These are phyloP conservation scores for Tridacna crocea DNA, from an alignment of 2,888 invertebrate genomes.

Conservation along the genomic window DNA sequence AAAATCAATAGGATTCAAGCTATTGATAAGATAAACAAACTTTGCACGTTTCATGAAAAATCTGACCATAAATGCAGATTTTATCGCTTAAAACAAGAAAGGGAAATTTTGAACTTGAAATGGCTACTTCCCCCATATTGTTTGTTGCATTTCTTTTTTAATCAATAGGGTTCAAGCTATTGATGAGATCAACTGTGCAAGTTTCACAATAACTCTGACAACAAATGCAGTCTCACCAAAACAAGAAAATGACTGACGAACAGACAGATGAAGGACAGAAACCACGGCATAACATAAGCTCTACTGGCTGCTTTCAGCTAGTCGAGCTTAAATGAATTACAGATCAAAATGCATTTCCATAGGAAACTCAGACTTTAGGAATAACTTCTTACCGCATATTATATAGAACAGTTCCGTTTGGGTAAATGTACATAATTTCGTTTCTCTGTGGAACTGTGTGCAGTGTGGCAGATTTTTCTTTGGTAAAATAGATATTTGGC, in stretches of 20 bases:
- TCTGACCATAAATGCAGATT: no score
- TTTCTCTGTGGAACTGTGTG: neutral
- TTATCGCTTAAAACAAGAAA: no score
- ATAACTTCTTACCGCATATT: neutral
- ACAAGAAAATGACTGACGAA: neutral
- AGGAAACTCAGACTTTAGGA: neutral
- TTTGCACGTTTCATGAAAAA: no score
- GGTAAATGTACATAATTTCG: neutral
- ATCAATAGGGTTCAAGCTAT: no score
- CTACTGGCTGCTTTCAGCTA: neutral
- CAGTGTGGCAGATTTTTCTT: neutral
- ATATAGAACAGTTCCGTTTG: neutral
- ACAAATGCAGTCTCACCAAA: no score
- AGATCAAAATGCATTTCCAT: neutral
- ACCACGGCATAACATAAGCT: neutral
- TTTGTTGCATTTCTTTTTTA: no score
- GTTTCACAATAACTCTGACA: no score
- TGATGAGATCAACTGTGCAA: no score
- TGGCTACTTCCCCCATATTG: no score
- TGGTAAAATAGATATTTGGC: constrained; percentile 3
- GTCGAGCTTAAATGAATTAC: neutral
- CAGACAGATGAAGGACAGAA: neutral
- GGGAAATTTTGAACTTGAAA: no score
- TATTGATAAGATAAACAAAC: no score
- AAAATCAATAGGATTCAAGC: no score